phyloP scores from a whole-genome alignment of 2,888 invertebrate genomes.

The Dryococelus australis region DNA sequence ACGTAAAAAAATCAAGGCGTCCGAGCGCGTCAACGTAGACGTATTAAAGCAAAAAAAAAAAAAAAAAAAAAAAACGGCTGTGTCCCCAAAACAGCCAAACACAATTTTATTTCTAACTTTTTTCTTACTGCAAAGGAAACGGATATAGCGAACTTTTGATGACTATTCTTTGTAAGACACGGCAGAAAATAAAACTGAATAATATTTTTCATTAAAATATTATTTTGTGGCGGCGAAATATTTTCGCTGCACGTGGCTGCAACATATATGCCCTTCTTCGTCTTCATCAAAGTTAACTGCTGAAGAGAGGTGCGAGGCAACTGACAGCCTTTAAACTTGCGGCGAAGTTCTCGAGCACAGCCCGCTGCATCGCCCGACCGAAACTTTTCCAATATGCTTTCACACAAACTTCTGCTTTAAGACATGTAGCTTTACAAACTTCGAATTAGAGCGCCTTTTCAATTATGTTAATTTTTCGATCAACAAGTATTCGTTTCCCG shows the following conservation, averaged over 20 bases:
- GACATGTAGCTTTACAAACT: constrained; percentile 10
- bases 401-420: neutral
- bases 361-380: neutral
- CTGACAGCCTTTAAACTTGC: neutral
- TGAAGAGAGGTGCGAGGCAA: neutral
- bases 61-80: too few relatives aligned
- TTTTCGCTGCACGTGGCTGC: neutral
- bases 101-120: too few relatives aligned
- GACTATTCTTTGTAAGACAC: too few relatives aligned
- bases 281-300: neutral
- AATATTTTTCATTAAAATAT: too few relatives aligned
- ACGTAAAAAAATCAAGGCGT: too few relatives aligned
- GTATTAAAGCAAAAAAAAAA: too few relatives aligned
- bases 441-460: neutral
- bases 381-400: constrained; percentile 10
- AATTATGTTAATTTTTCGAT: constrained; percentile 8
- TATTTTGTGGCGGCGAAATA: too few relatives aligned
- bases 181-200: too few relatives aligned
- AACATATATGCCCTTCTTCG: neutral
- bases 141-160: too few relatives aligned
- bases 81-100: too few relatives aligned
- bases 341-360: neutral
- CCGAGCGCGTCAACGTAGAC: too few relatives aligned
- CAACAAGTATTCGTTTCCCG: constrained; percentile 10
- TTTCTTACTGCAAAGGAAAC: too few relatives aligned